These are phyloP conservation scores for Rhodophaea formosa DNA, from an alignment of 2,888 invertebrate species.

Conservation along the genomic window DNA sequence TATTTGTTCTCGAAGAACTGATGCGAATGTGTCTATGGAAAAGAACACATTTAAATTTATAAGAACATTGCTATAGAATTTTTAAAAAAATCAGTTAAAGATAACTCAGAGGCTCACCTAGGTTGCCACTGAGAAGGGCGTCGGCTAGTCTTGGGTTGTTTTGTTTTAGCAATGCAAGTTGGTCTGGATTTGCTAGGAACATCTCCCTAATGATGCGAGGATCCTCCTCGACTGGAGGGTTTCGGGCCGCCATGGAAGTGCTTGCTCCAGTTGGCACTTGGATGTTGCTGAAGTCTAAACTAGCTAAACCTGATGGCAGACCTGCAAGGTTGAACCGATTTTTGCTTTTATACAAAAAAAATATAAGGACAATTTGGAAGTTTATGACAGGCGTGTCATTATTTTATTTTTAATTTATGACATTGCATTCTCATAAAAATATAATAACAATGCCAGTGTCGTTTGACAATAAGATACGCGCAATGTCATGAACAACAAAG, in stretches of 20 bases:
- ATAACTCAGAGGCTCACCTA: conserved; percentile 76
- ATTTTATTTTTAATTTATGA: background rate
- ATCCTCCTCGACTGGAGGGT: conserved; percentile 85
- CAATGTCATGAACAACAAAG: conserved; percentile 47
- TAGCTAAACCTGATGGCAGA: conserved; percentile 75
- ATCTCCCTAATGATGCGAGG: conserved; percentile 92
- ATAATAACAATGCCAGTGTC: conserved; percentile 29
- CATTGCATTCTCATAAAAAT: conserved; percentile 14
- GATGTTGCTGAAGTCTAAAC: conserved; percentile 93
- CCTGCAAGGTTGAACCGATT: conserved; percentile 51
- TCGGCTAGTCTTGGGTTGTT: conserved; percentile 96
- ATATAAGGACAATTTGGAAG: conserved; percentile 21
- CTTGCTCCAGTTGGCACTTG: conserved; percentile 84
- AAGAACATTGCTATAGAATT: conserved; percentile 7
- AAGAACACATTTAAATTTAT: conserved; percentile 11
- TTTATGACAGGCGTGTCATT: background rate
- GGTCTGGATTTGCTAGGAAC: conserved; percentile 94
- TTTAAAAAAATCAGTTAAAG: background rate
- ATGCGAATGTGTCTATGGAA: conserved; percentile 87
- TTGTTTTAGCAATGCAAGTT: conserved; percentile 93
- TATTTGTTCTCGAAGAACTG: conserved; percentile 91
- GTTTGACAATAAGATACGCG: conserved; percentile 33
- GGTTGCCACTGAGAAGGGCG: conserved; percentile 91
- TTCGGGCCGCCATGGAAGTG: conserved; percentile 60
- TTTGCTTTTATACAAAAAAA: conserved; percentile 31